Percentiles rank a stretch among this genome's conserved stretches.
Conservation (phyloP, 2,888 invertebrate species). For the Dryobotodes eremita region DNA sequence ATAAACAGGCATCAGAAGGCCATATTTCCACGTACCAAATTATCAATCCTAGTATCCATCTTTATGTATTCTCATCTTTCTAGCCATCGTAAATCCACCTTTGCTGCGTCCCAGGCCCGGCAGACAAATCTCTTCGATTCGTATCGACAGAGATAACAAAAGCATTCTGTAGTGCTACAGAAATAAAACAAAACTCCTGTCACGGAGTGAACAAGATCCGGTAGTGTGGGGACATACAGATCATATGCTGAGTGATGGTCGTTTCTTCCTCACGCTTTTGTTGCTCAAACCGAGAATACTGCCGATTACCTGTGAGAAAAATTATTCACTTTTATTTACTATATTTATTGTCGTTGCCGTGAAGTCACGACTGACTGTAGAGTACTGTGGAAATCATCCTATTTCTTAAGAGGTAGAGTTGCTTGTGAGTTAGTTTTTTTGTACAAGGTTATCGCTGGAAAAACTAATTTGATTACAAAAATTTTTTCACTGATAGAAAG, state of each 20-base stretch:
- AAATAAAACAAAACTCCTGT: conserved; percentile 85
- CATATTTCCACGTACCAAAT: conserved; percentile 42
- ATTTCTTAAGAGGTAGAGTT: background rate
- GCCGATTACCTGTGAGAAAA: conserved; percentile 90
- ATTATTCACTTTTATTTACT: background rate
- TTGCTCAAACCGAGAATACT: conserved; percentile 95
- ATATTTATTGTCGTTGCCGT: background rate
- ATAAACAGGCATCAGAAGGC: conserved; percentile 46
- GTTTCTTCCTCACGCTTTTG: conserved; percentile 94
- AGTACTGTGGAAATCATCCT: background rate
- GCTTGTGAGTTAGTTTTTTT: background rate
- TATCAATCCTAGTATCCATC: conserved; percentile 58
- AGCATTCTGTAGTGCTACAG: conserved; percentile 79
- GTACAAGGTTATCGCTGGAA: background rate
- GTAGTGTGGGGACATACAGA: conserved; percentile 66
- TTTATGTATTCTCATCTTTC: conserved; percentile 66
- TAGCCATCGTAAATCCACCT: conserved; percentile 70
- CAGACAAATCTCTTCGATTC: conserved; percentile 77
- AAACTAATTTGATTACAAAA: background rate
- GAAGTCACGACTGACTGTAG: conserved; percentile 7
- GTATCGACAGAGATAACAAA: conserved; percentile 78
- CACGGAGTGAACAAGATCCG: conserved; percentile 84
- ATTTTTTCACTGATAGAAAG: too few relatives aligned
- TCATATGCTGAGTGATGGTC: conserved; percentile 95
- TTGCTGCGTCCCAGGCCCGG: conserved; percentile 69